Conservation (phyloP, 1,140 invertebrate species). For the Bilobella aurantiaca region DNA sequence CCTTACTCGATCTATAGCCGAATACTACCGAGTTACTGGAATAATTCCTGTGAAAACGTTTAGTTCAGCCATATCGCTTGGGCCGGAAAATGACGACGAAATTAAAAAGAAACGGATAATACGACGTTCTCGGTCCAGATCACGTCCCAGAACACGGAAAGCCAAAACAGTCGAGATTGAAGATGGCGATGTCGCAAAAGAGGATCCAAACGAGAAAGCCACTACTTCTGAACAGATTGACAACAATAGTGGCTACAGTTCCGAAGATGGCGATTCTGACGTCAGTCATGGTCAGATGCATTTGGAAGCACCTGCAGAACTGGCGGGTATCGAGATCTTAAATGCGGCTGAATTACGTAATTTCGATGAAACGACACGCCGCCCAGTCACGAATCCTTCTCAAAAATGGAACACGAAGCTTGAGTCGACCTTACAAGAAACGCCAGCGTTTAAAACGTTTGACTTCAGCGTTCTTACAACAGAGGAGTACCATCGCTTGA, state of each 20-base stretch:
- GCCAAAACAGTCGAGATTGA: not conserved
- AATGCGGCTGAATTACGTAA: too few species aligned
- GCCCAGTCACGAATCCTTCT: too few species aligned
- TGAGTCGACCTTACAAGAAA: too few species aligned
- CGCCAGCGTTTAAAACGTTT: constrained; percentile 31
- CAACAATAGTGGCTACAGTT: too few species aligned
- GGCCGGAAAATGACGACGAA: constrained; percentile 42
- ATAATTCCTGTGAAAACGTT: constrained; percentile 51
- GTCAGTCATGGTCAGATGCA: too few species aligned
- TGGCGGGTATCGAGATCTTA: too few species aligned
- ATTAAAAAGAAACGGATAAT: constrained; percentile 33
- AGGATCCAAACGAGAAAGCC: not conserved
- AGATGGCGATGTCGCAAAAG: not conserved
- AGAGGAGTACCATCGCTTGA: constrained; percentile 34
- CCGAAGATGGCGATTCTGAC: too few species aligned
- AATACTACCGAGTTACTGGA: constrained; percentile 67
- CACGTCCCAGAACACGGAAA: constrained; percentile 5
- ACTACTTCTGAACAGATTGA: too few species aligned
- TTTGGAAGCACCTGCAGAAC: too few species aligned
- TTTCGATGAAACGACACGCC: too few species aligned
- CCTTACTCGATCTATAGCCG: constrained; percentile 59
- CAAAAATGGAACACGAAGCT: too few species aligned
- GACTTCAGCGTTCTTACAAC: constrained; percentile 27
- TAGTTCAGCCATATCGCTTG: constrained; percentile 43
- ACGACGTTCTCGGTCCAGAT: constrained; percentile 10